These are phyloP conservation scores for Anagyrus pseudococci DNA, from an alignment of 2,888 invertebrate genomes.

Conservation along the genomic window DNA sequence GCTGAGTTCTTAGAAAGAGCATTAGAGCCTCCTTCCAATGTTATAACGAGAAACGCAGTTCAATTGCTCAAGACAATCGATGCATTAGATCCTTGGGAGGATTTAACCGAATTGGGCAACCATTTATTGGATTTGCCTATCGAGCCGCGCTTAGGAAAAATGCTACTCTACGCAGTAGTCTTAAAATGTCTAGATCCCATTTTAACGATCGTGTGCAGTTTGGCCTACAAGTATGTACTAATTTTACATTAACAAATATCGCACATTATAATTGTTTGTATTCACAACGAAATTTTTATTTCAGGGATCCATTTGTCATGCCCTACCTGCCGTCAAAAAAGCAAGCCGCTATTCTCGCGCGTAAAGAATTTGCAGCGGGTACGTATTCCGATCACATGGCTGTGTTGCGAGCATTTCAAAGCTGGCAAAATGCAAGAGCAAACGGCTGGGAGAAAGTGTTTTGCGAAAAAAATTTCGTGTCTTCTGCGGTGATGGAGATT, in stretches of 20 bases:
- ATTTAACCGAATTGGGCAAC: conserved; percentile 85
- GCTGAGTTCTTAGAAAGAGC: conserved; percentile 84
- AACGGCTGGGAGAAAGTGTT: conserved; percentile 73
- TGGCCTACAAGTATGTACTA: conserved; percentile 73
- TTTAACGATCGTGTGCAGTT: conserved; percentile 85
- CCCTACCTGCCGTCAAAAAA: conserved; percentile 75
- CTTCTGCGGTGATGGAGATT: conserved; percentile 87
- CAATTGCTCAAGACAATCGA: conserved; percentile 78
- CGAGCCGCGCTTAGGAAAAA: conserved; percentile 91
- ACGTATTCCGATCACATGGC: conserved; percentile 91
- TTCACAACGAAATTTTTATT: conserved; percentile 25
- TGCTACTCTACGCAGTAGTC: conserved; percentile 87
- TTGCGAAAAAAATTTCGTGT: conserved; percentile 79
- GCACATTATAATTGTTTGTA: conserved; percentile 5
- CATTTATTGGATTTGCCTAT: conserved; percentile 91
- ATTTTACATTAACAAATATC: neutral
- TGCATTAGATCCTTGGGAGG: conserved; percentile 84
- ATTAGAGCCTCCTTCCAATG: conserved; percentile 83
- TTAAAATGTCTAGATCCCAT: conserved; percentile 93
- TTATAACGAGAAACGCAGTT: conserved; percentile 80
- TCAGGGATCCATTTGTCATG: conserved; percentile 78
- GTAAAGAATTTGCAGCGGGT: conserved; percentile 76
- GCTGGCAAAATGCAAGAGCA: conserved; percentile 69
- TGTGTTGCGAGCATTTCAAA: conserved; percentile 80
- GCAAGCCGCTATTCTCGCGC: conserved; percentile 67